phyloP scores from a whole-genome alignment of 2,797 vertebrate genomes.

The Tragopan temminckii region DNA sequence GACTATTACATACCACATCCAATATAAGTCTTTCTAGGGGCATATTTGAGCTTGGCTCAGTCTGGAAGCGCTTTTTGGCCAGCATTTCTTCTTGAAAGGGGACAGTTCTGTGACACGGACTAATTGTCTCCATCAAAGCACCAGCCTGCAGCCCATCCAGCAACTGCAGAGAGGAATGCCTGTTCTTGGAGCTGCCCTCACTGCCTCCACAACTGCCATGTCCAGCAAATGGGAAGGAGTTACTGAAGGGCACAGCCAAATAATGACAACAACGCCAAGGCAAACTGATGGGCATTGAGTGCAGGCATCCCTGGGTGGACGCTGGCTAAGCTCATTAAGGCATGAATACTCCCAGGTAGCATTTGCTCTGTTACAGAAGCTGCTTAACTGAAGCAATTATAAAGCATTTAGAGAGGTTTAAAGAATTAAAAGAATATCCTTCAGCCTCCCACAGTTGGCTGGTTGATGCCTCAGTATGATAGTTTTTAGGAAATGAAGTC shows the following conservation, averaged over 20 bases:
- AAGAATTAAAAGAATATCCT: slow-evolving; percentile 31
- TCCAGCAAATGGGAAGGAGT: background rate
- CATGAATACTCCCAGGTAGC: slow-evolving; percentile 13
- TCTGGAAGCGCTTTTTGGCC: background rate
- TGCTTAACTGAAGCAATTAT: slow-evolving; percentile 48
- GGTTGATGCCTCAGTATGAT: background rate
- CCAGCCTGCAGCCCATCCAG: background rate
- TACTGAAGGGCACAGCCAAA: background rate
- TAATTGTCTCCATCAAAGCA: rapidly evolving
- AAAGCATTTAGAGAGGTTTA: slow-evolving; percentile 41
- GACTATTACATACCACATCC: no score
- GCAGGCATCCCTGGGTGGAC: background rate
- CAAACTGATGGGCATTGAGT: background rate
- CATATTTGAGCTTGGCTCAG: background rate
- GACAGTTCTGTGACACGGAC: background rate
- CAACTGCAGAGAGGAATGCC: background rate
- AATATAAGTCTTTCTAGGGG: background rate
- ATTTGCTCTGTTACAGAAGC: background rate
- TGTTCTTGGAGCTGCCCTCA: background rate
- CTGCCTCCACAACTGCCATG: background rate
- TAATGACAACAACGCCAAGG: background rate
- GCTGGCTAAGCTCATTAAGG: background rate
- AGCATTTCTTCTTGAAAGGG: rapidly evolving
- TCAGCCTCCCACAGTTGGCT: background rate
- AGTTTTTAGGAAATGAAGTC: background rate